Evolutionary conservation across 2,888 invertebrate species (phyloP).

Genomic region (Hipparchia semele): DNA sequence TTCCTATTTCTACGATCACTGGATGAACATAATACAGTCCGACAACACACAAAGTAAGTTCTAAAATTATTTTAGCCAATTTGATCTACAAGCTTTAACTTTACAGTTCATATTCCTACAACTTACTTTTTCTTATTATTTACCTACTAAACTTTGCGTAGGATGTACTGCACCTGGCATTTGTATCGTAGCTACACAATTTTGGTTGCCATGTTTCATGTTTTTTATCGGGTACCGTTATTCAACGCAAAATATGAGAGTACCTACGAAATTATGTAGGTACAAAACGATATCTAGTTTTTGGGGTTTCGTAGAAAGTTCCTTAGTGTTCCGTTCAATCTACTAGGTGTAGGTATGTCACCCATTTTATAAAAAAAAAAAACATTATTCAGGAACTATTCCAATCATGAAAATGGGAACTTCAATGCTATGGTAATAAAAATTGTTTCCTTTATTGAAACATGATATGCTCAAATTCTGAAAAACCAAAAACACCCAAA

Average conservation of each 20-base stretch:
- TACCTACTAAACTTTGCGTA: neutral
- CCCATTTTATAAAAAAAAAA: too few relatives aligned
- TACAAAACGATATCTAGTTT: neutral
- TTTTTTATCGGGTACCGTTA: conserved; percentile 24
- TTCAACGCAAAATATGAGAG: conserved; percentile 17
- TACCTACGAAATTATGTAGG: neutral
- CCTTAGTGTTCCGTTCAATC: too few relatives aligned
- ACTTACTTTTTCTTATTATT: neutral
- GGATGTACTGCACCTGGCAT: conserved; percentile 24
- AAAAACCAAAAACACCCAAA: too few relatives aligned
- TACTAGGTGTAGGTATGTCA: too few relatives aligned
- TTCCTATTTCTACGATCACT: conserved; percentile 16
- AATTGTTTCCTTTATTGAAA: too few relatives aligned
- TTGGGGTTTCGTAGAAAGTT: neutral
- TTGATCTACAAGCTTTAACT: neutral
- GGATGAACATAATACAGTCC: conserved; percentile 6
- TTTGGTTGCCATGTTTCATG: conserved; percentile 26
- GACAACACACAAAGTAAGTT: neutral
- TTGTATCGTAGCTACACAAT: conserved; percentile 19
- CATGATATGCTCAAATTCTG: too few relatives aligned
- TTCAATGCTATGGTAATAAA: too few relatives aligned
- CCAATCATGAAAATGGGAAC: too few relatives aligned
- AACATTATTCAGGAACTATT: too few relatives aligned
- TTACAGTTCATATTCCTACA: conserved; percentile 9
- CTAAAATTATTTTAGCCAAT: neutral